A percentile compares a stretch with the other conserved stretches of the same genome.
phyloP scores from a whole-genome alignment of 1,140 invertebrate species.

The Drosophila carrolli region DNA sequence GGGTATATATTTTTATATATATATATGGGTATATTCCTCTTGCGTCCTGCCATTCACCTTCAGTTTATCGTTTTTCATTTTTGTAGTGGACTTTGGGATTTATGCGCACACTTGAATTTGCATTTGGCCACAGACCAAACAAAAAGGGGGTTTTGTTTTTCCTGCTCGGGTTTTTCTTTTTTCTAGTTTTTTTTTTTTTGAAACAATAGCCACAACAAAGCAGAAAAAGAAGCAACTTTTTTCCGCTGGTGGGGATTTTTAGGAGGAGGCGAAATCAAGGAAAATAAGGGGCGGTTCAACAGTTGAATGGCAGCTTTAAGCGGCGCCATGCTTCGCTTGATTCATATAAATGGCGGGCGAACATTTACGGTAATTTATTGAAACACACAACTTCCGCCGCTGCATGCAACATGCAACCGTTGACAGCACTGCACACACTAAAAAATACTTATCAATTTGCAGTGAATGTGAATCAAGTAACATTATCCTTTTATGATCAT shows the following conservation, averaged over 20 bases:
- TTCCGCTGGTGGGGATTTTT: neutral
- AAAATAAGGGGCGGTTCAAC: conserved; percentile 10
- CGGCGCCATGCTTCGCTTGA: conserved; percentile 44
- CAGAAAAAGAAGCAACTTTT: conserved; percentile 26
- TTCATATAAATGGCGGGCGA: conserved; percentile 50
- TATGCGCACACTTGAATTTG: conserved; percentile 78
- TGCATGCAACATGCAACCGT: conserved; percentile 27
- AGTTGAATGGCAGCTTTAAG: conserved; percentile 43
- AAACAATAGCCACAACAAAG: conserved; percentile 35
- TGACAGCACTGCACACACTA: conserved; percentile 1
- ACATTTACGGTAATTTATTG: conserved; percentile 51
- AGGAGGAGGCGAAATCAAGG: conserved; percentile 5
- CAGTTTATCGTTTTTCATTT: conserved; percentile 64
- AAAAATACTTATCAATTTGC: neutral
- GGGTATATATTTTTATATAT: neutral
- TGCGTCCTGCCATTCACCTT: conserved; percentile 4
- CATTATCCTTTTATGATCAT: too few relatives aligned
- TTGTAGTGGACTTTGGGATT: conserved; percentile 70
- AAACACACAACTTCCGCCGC: conserved; percentile 46
- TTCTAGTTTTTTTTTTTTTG: neutral
- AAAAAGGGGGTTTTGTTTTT: conserved; percentile 8
- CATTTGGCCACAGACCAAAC: conserved; percentile 66
- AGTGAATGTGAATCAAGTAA: too few relatives aligned
- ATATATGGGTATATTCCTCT: neutral
- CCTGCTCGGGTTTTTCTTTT: neutral